phyloP scores from a whole-genome alignment of 2,888 invertebrate species.

The Chloromyia formosa region DNA sequence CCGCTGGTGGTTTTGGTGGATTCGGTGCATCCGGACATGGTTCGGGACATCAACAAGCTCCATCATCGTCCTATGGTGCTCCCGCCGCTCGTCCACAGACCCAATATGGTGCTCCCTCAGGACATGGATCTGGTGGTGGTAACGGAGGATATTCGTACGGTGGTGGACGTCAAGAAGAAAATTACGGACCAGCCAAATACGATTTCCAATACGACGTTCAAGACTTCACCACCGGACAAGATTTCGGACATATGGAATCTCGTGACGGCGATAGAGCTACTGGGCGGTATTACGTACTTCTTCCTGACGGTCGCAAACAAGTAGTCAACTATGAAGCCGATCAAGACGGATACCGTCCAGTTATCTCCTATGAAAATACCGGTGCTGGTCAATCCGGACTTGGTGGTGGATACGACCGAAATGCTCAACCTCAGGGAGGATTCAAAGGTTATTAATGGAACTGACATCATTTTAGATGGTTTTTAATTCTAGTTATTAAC shows the following conservation, averaged over 20 bases:
- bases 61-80: constrained; percentile 66
- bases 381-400: constrained; percentile 56
- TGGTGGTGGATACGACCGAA: constrained; percentile 57
- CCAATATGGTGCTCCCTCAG: constrained; percentile 57
- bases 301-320: constrained; percentile 76
- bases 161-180: constrained; percentile 57
- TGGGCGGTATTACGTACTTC: constrained; percentile 72
- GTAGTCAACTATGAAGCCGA: constrained; percentile 77
- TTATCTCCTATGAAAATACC: constrained; percentile 73
- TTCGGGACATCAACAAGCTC: constrained; percentile 23
- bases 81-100: constrained; percentile 56
- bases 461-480: not conserved
- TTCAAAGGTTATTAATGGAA: constrained; percentile 51
- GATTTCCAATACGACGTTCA: constrained; percentile 75
- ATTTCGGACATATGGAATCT: constrained; percentile 74
- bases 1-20: constrained; percentile 51
- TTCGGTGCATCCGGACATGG: too few relatives aligned
- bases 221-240: constrained; percentile 71
- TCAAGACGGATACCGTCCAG: constrained; percentile 73
- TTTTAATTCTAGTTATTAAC: constrained; percentile 11
- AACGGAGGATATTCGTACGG: constrained; percentile 58
- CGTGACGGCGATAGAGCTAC: constrained; percentile 71
- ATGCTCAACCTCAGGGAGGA: constrained; percentile 51
- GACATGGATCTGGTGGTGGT: too few relatives aligned
- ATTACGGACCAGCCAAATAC: constrained; percentile 74